A percentile compares a stretch with the other conserved stretches of the same genome.
Evolutionary conservation across 1,140 invertebrate genomes (phyloP).

Genomic region (Solenopsis fugax): DNA sequence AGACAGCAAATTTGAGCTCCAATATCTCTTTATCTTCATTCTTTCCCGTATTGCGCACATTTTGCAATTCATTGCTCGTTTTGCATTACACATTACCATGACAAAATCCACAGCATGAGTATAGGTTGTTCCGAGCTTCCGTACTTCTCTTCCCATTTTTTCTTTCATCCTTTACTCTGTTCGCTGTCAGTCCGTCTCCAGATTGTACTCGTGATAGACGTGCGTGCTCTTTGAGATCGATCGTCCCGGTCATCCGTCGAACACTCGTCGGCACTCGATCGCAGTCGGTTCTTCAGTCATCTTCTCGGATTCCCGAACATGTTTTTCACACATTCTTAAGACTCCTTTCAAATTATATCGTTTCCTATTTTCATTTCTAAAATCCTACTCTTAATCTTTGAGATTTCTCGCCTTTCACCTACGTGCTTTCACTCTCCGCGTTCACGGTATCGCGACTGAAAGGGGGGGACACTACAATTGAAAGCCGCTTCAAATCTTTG

Average conservation of each 20-base stretch:
- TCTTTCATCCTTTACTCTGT: background rate
- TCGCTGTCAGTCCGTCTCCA: constrained; percentile 22
- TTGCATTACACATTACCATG: background rate
- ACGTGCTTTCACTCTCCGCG: no score
- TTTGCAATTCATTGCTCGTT: background rate
- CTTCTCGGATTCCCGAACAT: no score
- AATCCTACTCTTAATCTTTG: no score
- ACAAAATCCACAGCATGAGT: background rate
- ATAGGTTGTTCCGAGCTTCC: background rate
- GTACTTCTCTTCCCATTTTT: constrained; percentile 5
- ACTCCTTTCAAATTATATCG: no score
- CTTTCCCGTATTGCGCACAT: background rate
- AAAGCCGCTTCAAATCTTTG: no score
- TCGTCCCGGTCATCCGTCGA: constrained; percentile 7
- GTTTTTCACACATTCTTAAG: no score
- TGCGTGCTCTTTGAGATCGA: constrained; percentile 9
- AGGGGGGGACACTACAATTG: no score
- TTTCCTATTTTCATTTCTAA: no score
- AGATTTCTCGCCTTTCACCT: no score
- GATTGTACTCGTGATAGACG: constrained; percentile 20
- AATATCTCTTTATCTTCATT: constrained; percentile 5
- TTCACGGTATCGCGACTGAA: no score
- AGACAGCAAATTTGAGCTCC: background rate
- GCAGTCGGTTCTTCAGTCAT: no score
- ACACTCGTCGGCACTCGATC: background rate